Percentiles rank a stretch among this genome's conserved stretches.
phyloP scores from a whole-genome alignment of 2,888 invertebrate species.

The Anaspis maculata region DNA sequence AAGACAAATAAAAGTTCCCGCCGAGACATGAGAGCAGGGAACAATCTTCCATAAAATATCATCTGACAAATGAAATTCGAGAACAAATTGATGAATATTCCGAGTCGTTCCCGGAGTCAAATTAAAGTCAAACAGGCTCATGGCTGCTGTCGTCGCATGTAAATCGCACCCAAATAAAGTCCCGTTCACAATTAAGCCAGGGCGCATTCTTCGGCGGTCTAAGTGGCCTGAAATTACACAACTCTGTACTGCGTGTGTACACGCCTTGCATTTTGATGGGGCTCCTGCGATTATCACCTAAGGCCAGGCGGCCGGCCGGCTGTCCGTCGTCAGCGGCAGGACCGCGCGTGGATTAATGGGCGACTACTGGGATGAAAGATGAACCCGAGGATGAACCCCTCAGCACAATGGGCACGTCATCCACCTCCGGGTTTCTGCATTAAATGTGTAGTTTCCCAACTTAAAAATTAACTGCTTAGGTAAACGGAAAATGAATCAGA shows the following conservation, averaged over 20 bases:
- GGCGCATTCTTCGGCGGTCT: too few species aligned
- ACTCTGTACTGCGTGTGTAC: too few species aligned
- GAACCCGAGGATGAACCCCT: conserved; percentile 1
- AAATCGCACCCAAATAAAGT: conserved; percentile 7
- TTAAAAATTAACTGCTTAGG: too few species aligned
- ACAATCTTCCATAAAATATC: conserved; percentile 18
- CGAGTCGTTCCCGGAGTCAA: conserved; percentile 25
- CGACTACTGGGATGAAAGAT: conserved; percentile 3
- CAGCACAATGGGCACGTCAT: too few species aligned
- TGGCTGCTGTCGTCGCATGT: conserved; percentile 9
- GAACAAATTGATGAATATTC: conserved; percentile 29
- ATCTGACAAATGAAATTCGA: conserved; percentile 23
- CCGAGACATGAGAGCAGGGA: conserved; percentile 8
- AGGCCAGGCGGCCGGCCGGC: conserved; percentile 4
- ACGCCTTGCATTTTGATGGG: conserved; percentile 7
- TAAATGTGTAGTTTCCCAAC: too few species aligned
- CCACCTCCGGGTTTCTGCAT: too few species aligned
- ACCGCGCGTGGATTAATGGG: conserved; percentile 5
- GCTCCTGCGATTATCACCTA: conserved; percentile 7
- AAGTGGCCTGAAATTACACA: too few species aligned
- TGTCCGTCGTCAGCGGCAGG: conserved; percentile 4
- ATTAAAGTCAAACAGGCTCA: conserved; percentile 28
- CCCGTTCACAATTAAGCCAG: conserved; percentile 7
- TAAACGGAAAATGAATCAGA: too few species aligned
- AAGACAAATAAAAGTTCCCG: conserved; percentile 12